Base-by-base conservation (phyloP, 1,140 invertebrate species). In the Dendroctonus ponderosae region DNA sequence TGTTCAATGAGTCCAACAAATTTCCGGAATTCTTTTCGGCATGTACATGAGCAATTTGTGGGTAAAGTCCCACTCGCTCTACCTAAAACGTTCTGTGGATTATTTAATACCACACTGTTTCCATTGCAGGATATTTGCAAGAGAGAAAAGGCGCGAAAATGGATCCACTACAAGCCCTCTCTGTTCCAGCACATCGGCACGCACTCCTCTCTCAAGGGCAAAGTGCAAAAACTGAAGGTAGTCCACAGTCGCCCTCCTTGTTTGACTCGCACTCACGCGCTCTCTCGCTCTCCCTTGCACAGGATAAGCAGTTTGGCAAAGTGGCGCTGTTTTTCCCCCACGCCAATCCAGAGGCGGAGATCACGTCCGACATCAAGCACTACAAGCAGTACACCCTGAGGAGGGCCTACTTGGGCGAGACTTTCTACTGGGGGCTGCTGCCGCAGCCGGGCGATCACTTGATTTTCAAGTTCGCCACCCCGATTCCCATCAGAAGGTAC, bases 131-230 rank as follows among this genome's bases (percentile, higher is more conserved):
- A 94, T 85, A 87, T 91, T 76, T 98, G 96, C 77, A 87, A 88
- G 74, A 85, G 86, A 73, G 89, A 87, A 63, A 92, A 93, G 78
- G 85, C 87, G 15, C 84, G 87, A 75, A 83, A 94, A 50, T 93
- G 93, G 87, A 83, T 94, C 14, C 90, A 92, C 76, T 96, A 91
- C 75, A 94, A 94, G 73, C 92, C 94, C 5, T 96, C 94, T 0
- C 81, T 98, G 0, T 99, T 98, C 77, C 94, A 98, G 82, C 96
- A 99, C 75, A 93, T 98, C 70, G 96, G 96, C 8, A 91, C 91
- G 6, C 93, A 96, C 76, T 98, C 96, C 0, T 98, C 96, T 0
- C 82, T 99, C 0, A 94, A 92, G 79, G 96, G 96, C 66, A 99
- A 99, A 85, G 91, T 97, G 53, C 96, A 98, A 77, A 97, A 96